A percentile compares a stretch with the other conserved stretches of the same genome.
Conservation (phyloP, 2,113 vertebrate species). For the Saccopteryx bilineata region DNA sequence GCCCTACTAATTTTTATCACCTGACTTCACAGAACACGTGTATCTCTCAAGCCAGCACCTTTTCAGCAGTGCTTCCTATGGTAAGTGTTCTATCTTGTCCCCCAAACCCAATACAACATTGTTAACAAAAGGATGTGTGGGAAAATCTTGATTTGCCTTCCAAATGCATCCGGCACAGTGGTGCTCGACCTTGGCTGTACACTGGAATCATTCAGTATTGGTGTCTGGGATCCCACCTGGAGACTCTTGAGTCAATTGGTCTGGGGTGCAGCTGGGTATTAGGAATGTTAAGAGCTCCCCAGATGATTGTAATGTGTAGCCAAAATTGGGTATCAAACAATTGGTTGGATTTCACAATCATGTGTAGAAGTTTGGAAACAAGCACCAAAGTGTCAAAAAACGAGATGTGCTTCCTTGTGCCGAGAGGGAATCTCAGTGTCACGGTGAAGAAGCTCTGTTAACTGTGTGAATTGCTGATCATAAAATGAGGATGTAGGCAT, state of each 20-base stretch:
- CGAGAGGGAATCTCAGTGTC: background rate
- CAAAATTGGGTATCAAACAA: background rate
- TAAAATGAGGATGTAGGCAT: background rate
- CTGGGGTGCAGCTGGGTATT: background rate
- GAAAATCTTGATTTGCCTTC: background rate
- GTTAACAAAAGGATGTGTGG: slow-evolving; percentile 5
- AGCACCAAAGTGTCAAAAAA: background rate
- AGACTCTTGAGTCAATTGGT: background rate
- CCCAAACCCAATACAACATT: background rate
- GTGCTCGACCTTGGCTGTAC: background rate
- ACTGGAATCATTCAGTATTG: background rate
- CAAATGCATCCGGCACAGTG: background rate
- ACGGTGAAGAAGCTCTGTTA: background rate
- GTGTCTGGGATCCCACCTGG: background rate
- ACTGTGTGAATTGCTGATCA: background rate
- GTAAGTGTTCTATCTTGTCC: slow-evolving; percentile 10
- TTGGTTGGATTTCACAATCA: background rate
- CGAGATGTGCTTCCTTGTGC: background rate
- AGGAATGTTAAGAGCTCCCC: background rate
- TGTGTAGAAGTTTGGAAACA: background rate
- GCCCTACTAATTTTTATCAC: slow-evolving; percentile 5
- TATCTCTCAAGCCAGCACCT: slow-evolving; percentile 15
- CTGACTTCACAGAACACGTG: background rate
- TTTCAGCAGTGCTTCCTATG: background rate
- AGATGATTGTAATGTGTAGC: background rate